phyloP scores from a whole-genome alignment of 1,140 invertebrate species.

The Papilio glaucus region DNA sequence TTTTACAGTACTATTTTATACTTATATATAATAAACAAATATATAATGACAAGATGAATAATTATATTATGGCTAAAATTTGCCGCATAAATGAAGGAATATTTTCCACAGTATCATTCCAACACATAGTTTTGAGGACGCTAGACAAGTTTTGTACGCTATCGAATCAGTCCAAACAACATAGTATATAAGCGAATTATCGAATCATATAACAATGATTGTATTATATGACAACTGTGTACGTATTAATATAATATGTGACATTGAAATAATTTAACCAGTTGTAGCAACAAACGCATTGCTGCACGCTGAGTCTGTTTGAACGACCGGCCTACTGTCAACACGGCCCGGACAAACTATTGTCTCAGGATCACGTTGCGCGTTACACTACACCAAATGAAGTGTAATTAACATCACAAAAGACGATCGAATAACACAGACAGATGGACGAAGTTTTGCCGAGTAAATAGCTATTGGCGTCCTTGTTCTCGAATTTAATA shows the following conservation, averaged over 20 bases:
- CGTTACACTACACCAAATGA: background rate
- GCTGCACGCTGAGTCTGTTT: background rate
- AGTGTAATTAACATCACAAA: background rate
- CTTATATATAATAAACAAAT: background rate
- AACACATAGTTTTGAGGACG: background rate
- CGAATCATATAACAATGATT: background rate
- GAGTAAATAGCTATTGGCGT: background rate
- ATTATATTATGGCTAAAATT: no score
- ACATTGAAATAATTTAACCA: constrained; percentile 15
- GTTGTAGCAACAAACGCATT: background rate
- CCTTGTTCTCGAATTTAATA: background rate
- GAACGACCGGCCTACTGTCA: background rate
- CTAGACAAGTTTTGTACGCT: background rate
- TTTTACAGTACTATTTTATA: background rate
- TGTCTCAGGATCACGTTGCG: background rate
- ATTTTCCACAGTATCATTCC: background rate
- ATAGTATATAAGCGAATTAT: background rate
- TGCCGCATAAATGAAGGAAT: background rate
- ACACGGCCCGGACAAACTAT: background rate
- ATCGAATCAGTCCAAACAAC: background rate
- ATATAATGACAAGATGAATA: constrained; percentile 1
- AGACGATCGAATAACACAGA: background rate
- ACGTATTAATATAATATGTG: background rate
- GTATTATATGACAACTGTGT: background rate
- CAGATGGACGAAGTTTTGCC: background rate